Base-by-base conservation (phyloP, 1,140 invertebrate genomes). In the Microplitis demolitor region DNA sequence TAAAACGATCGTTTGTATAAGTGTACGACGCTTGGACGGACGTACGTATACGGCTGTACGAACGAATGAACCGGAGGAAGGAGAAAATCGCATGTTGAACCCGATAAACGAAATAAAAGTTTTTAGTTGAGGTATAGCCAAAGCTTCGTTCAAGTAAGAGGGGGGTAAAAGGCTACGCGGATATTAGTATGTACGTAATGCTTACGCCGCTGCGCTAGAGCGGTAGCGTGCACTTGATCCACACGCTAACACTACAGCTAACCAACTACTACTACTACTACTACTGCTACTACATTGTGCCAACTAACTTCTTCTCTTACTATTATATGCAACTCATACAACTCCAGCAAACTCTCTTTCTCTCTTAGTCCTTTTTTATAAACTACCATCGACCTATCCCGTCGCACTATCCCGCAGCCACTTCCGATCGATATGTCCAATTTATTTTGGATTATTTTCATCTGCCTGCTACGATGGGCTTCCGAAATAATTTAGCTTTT, bases 41-140 rank as follows among this genome's bases (percentile, higher is more conserved):
- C 39, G 11, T 45, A 45, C 11, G 39, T 45, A 45, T 45, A 45
- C 39, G 8, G 39, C 5, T 5, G 39, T 45, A 45, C 6, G 39
- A 45, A 45, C 39, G 39, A 45, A 45, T 45, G 11, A 45, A 45
- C 73, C 63, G 71, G 71, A 71, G 68, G 74, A 71, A 73, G 74
- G 69, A 73, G 75, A 70, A 81, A 82, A 80, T 83, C 79, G 81
- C 81, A 83, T 82, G 81, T 81, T 83, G 76, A 79, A 79, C 73
- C 80, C 77, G 81, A 83, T 83, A 83, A 82, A 83, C 78, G 80
- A 82, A 83, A 83, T 79, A 83, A 83, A 80, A 80, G 80, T 78
- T 77, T 45, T 9, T 70, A 66, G 63, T 68, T 64, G 39, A 66
- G 67, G n/a, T 69, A 72, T 64, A 66, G 64, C 62, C 63, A 53